Evolutionary conservation across 2,113 vertebrate species (phyloP), one percentile per base, ranked within the genome.

Genomic region (Prietella phreatophila): DNA sequence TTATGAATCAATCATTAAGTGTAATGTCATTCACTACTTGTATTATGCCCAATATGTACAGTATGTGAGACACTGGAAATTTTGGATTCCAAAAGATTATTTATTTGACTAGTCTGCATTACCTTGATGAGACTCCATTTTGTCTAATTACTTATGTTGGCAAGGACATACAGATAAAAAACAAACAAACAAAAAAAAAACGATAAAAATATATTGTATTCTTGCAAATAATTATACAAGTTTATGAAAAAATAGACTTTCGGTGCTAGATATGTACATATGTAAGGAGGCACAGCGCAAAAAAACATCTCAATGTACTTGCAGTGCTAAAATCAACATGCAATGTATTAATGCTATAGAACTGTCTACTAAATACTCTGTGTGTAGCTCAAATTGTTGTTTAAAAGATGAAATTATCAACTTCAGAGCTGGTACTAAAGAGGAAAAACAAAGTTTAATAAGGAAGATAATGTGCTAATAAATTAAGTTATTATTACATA

Each of bases 1-100:
- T 42, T 60, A 75, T 75, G 60, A 65, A 53, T 80, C 60, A 39
- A 79, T 67, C 19, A 65, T 86, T 60, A 63, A 63, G 56, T 63
- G 39, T 63, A 65, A 86, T 79, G 58, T 53, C 10, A 33, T 63
- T 60, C 69, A 56, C 27, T 78, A 56, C 4, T 47, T 7, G 11
- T 71, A 36, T 71, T 36, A 19, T 19, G 17, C 15, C 22, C 6
- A 36, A 33, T 73, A 25, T 75, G 33, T 47, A 75, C 20, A 47
- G 71, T 75, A 20, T 47, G 39, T 25, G 36, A 47, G 69, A 39
- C 2, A 39, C 33, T 39, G 7, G 9, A 42, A 39, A 8, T 27
- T 22, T 47, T 1, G 42, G 22, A 73, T 22, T 39, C 1, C 20
- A 22, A 75, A 75, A 25, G 20, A 75, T 11, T 42, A 13, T 47